These are phyloP conservation scores for Ametastegia equiseti DNA, from an alignment of 2,888 invertebrate species.

Conservation along the genomic window DNA sequence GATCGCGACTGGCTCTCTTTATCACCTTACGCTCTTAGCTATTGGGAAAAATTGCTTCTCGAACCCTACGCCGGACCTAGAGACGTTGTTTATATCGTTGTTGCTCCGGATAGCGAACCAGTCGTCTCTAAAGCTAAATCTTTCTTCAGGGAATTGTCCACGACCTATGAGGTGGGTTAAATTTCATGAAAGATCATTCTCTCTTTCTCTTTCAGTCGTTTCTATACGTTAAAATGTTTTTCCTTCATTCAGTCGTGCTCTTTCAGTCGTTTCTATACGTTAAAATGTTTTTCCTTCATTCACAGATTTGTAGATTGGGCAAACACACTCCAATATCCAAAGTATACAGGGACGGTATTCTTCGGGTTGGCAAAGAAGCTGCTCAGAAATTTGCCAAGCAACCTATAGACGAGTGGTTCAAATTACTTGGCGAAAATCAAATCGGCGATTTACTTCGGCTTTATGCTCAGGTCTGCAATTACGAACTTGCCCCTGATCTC, in stretches of 20 bases:
- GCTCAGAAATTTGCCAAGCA: slow-evolving; percentile 81
- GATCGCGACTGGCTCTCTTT: slow-evolving; percentile 97
- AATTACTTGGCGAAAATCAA: slow-evolving; percentile 87
- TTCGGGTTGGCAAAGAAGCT: slow-evolving; percentile 86
- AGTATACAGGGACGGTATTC: slow-evolving; percentile 90
- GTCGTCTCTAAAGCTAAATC: slow-evolving; percentile 87
- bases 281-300: slow-evolving; percentile 48
- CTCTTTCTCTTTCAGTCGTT: background rate
- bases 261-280: background rate
- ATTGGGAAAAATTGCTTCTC: slow-evolving; percentile 98
- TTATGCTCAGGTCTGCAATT: slow-evolving; percentile 90
- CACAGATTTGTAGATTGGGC: slow-evolving; percentile 90
- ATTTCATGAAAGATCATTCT: background rate
- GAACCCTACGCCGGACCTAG: slow-evolving; percentile 97
- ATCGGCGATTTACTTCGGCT: slow-evolving; percentile 90
- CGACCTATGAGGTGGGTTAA: slow-evolving; percentile 88
- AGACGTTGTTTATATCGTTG: slow-evolving; percentile 96
- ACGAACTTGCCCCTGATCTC: slow-evolving; percentile 87
- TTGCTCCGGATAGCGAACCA: slow-evolving; percentile 94
- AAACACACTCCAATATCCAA: slow-evolving; percentile 94
- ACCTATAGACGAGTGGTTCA: slow-evolving; percentile 93
- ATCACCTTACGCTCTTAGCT: slow-evolving; percentile 95
- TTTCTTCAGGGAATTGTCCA: slow-evolving; percentile 95
- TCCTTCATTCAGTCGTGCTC: background rate
- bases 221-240: background rate